A percentile compares a stretch with the other conserved stretches of the same genome.
Conservation (phyloP, 2,113 vertebrate species). For the Oophaga pumilio region DNA sequence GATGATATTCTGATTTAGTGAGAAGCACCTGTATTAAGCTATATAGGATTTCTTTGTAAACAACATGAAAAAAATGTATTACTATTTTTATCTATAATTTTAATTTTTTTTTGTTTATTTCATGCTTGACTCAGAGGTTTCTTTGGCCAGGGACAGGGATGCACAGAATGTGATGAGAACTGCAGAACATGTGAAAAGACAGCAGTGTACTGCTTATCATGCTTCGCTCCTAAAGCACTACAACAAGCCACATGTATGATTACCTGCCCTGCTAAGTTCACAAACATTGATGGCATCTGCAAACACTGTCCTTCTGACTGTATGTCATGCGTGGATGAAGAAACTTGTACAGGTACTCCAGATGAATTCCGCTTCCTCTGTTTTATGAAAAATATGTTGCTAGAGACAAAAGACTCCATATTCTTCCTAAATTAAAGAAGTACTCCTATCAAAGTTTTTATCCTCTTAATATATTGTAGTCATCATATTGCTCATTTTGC, state of each 20-base stretch:
- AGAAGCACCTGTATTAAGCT: too few relatives aligned
- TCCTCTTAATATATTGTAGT: too few relatives aligned
- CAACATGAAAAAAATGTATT: background rate
- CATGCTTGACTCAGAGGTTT: conserved; percentile 74
- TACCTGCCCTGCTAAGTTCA: conserved; percentile 75
- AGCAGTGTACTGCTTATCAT: conserved; percentile 78
- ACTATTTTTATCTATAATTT: background rate
- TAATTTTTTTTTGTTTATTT: too few relatives aligned
- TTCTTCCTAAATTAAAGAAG: background rate
- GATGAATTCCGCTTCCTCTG: background rate
- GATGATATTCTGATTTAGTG: too few relatives aligned
- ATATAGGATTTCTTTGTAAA: too few relatives aligned
- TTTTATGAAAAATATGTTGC: background rate
- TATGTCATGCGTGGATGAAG: conserved; percentile 74
- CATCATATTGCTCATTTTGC: too few relatives aligned
- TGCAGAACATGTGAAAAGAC: conserved; percentile 78
- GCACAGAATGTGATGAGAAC: conserved; percentile 71
- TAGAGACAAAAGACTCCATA: background rate
- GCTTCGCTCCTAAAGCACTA: conserved; percentile 71
- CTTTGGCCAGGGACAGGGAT: conserved; percentile 66
- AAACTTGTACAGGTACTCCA: conserved; percentile 79
- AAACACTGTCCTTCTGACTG: conserved; percentile 79
- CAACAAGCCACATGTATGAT: conserved; percentile 70
- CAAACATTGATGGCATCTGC: conserved; percentile 74
- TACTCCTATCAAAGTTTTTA: too few relatives aligned